Base-by-base conservation (phyloP, 1,140 invertebrate species). In the Doryteuthis pealeii region DNA sequence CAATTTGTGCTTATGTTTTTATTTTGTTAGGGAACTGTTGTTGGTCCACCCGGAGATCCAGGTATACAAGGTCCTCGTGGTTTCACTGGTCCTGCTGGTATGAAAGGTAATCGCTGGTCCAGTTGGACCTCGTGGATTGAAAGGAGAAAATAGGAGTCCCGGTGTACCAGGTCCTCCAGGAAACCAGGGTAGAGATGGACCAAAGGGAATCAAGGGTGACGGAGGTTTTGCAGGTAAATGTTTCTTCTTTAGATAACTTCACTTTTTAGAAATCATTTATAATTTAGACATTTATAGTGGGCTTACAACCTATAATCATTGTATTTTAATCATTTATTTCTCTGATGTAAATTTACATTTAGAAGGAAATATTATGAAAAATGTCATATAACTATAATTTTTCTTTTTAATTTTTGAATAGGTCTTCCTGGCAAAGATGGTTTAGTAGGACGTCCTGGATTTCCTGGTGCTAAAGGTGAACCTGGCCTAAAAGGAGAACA, bases 101-200 rank as follows among this genome's bases (percentile, higher is more conserved):
- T 81, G 32, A 76, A 79, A 67, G 85, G 85, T 68, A 54, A 76
- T 6, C 80, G n/a, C 80, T 74, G 85, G 85, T 62, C 54, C 74
- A 12, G 77, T 79, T 71, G 84, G 84, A 74, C 72, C 72, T 4
- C 76, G 77, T 45, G 84, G 84, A 6, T 45, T 68, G 49, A 68
- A 82, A 69, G 82, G 82, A 72, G 78, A 81, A 54, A 15, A 76
- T 15, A 82, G 84, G 26, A 77, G 78, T 22, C 76, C 75, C 6
- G 79, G 78, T 71, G 73, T 78, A 12, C 77, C 75, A 35, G 82
- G 82, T 45, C 78, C 77, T 14, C 81, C 81, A 65, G 82, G 82
- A 2, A 76, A 70, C 15, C 77, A 79, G 49, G 77, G 77, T 26
- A 45, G 40, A 43, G 72, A 81, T 67, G 82, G 82, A 15, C 78